Conservation (phyloP, 2,888 invertebrate species). For the Myopa testacea region DNA sequence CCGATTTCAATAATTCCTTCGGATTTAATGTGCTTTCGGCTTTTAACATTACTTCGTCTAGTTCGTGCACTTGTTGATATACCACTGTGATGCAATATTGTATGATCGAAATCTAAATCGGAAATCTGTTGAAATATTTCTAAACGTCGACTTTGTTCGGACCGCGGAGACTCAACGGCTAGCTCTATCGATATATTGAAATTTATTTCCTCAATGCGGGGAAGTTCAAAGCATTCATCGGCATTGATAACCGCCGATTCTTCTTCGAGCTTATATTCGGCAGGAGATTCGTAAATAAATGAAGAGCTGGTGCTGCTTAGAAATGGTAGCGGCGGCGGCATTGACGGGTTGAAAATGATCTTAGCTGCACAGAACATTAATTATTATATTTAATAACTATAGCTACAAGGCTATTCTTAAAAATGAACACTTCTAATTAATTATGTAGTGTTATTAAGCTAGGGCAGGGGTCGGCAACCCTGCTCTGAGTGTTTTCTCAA, state of each 20-base stretch:
- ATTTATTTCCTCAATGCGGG: slow-evolving; percentile 72
- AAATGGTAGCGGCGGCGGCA: slow-evolving; percentile 64
- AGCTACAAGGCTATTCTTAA: too few species aligned
- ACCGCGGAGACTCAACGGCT: slow-evolving; percentile 63
- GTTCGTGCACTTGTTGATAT: slow-evolving; percentile 48
- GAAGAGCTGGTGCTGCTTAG: slow-evolving; percentile 51
- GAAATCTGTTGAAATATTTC: slow-evolving; percentile 79
- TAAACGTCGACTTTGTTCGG: slow-evolving; percentile 70
- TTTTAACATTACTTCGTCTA: slow-evolving; percentile 46
- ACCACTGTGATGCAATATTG: slow-evolving; percentile 76
- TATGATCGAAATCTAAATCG: slow-evolving; percentile 78
- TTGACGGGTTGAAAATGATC: slow-evolving; percentile 65
- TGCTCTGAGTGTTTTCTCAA: too few species aligned
- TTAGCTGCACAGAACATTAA: slow-evolving; percentile 49
- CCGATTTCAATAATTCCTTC: slow-evolving; percentile 66
- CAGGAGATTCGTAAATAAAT: slow-evolving; percentile 63
- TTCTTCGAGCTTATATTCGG: slow-evolving; percentile 68
- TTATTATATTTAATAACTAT: neutral
- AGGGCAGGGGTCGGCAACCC: too few species aligned
- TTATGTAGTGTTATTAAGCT: too few species aligned
- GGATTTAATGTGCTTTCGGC: slow-evolving; percentile 39
- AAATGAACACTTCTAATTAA: too few species aligned
- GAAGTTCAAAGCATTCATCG: slow-evolving; percentile 81
- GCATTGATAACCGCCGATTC: slow-evolving; percentile 72
- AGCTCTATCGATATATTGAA: slow-evolving; percentile 67